phyloP scores from a whole-genome alignment of 2,797 vertebrate species.

The Sebastes elongatus region DNA sequence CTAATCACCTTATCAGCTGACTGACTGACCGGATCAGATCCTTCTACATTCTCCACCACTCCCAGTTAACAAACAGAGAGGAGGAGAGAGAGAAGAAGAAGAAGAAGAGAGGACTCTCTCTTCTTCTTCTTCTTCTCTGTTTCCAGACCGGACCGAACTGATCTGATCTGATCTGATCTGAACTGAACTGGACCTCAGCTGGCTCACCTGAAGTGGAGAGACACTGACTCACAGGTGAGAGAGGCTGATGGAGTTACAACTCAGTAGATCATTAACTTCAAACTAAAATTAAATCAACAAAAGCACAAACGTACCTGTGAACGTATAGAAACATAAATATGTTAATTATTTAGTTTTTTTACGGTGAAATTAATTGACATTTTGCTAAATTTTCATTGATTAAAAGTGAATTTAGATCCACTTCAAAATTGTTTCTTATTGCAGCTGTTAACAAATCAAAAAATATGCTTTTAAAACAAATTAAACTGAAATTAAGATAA shows the following conservation, averaged over 20 bases:
- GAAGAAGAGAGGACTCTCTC: not conserved
- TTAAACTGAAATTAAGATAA: no score
- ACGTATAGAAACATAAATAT: not conserved
- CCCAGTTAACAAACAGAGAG: conserved; percentile 21
- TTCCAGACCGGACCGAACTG: not conserved
- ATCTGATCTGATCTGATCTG: not conserved
- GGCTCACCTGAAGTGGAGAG: not conserved
- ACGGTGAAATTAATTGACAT: not conserved
- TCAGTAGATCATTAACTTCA: not conserved
- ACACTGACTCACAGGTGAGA: not conserved
- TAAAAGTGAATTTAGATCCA: not conserved
- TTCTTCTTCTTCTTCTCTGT: not conserved
- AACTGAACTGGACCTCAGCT: not conserved
- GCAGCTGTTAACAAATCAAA: not conserved
- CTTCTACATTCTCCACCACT: conserved; percentile 15
- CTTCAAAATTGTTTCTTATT: not conserved
- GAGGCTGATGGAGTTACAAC: not conserved
- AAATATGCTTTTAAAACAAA: no score
- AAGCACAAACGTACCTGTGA: not conserved
- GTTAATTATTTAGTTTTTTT: no score
- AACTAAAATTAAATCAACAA: not conserved
- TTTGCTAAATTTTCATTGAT: not conserved
- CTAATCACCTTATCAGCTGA: not conserved
- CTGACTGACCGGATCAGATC: not conserved
- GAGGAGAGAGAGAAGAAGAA: not conserved